Conservation (phyloP, 2,888 invertebrate species). For the Eupelmus urozonus region DNA sequence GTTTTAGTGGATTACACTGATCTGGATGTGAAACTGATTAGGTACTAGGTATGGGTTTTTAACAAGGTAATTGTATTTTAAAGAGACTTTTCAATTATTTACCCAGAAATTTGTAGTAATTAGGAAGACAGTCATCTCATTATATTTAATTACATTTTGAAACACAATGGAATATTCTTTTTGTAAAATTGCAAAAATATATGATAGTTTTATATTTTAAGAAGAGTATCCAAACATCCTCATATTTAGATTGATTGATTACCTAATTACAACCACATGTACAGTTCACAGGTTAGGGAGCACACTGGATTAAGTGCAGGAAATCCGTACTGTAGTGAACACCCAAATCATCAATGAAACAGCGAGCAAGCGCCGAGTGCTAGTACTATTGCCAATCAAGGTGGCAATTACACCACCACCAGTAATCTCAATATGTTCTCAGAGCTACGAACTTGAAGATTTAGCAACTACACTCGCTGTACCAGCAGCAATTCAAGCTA, state of each 20-base stretch:
- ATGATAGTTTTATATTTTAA: no score
- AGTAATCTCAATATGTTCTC: slow-evolving; percentile 29
- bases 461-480: slow-evolving; percentile 1
- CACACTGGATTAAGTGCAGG: neutral
- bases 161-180: no score
- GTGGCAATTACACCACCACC: slow-evolving; percentile 20
- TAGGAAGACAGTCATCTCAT: neutral
- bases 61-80: no score
- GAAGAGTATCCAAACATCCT: neutral
- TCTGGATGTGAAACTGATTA: no score
- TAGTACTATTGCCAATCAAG: slow-evolving; percentile 15
- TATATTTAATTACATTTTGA: no score
- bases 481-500: neutral
- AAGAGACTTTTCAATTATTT: no score
- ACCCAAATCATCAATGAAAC: slow-evolving; percentile 17
- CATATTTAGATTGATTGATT: neutral
- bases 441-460: slow-evolving; percentile 23
- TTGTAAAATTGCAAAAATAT: no score
- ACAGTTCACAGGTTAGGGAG: neutral
- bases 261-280: neutral
- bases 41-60: no score
- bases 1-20: no score
- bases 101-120: no score
- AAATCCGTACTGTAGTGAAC: neutral
- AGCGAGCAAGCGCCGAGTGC: neutral